Base-by-base conservation (phyloP, 2,113 vertebrate species). In the Thinocorus orbignyianus region DNA sequence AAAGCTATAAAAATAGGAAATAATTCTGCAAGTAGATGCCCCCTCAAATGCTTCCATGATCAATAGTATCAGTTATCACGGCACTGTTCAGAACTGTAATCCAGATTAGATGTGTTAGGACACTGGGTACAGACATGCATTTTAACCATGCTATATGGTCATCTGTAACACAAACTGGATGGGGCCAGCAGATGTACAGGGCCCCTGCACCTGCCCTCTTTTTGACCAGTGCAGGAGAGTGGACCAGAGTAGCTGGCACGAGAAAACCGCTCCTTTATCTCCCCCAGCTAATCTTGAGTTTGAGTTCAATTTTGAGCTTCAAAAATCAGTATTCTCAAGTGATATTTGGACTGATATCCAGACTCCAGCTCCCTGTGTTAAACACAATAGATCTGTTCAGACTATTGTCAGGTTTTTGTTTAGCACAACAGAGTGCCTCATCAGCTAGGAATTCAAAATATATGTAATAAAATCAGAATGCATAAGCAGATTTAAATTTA, bases 181-280 rank as follows among this genome's bases (percentile, higher is more conserved):
- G 39, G 19, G n/a, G 42, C 20, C 31, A 72, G 51, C 35, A 49
- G 24, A 13, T 31, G 12, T 7, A 18, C 22, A 64, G 33, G 33
- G 60, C 11, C 37, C 65, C n/a, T 30, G 6, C 39, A 51, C 42
- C 14, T 81, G 35, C 17, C 7, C 12, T 78, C 65, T 39, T 7
- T 1, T 1, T 35, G 70, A 79, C 18, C 24, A 58, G 31, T 0
- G 0, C 24, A 44, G 31, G 16, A 57, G 17, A 2, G 13, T 41
- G 52, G 18, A 62, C 26, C 46, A 71, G n/a, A 66, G 17, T 6
- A 69, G 37, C 42, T 51, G 66, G 58, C 26, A 52, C 24, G 30
- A 61, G n/a, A 71, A 81, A 79, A 68, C 13, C 0, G 2, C 14
- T 61, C 24, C 16, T 66, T 79, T 72, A 51, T 37, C 48, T 94